Percentiles rank a stretch among this genome's conserved stretches.
phyloP scores from a whole-genome alignment of 1,140 invertebrate genomes.

The Acromyrmex charruanus region DNA sequence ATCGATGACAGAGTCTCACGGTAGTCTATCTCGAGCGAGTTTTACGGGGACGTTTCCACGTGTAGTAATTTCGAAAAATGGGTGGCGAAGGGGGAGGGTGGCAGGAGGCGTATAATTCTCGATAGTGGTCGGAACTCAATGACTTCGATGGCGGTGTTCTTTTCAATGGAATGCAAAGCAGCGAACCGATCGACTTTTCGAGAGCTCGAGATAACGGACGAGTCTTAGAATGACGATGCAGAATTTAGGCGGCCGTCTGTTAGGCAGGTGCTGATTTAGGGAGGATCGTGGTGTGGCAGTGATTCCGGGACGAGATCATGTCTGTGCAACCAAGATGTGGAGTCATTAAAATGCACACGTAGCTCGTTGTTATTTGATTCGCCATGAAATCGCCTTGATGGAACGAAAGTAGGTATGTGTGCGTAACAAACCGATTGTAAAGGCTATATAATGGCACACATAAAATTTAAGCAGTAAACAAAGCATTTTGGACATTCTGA shows the following conservation, averaged over 20 bases:
- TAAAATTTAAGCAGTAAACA: too few species aligned
- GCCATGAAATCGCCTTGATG: conserved; percentile 35
- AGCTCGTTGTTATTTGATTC: conserved; percentile 15
- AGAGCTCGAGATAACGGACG: conserved; percentile 49
- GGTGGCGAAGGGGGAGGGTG: not conserved
- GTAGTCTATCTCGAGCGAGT: conserved; percentile 41
- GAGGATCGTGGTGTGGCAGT: conserved; percentile 73
- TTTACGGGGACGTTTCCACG: conserved; percentile 23
- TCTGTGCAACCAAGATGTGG: conserved; percentile 36
- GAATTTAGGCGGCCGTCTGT: conserved; percentile 73
- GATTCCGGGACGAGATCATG: conserved; percentile 66
- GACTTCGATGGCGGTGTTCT: not conserved
- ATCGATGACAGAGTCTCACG: conserved; percentile 1
- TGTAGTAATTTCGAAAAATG: conserved; percentile 46
- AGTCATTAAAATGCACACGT: conserved; percentile 68
- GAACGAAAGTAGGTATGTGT: not conserved
- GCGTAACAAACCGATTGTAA: not conserved
- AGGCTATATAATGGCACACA: too few species aligned
- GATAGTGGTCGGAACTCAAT: not conserved
- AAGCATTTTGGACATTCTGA: too few species aligned
- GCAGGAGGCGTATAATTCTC: not conserved
- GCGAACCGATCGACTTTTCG: conserved; percentile 28
- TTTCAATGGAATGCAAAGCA: conserved; percentile 21
- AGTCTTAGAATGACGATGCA: conserved; percentile 75
- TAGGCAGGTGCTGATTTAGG: conserved; percentile 83